Conservation (phyloP, 2,113 vertebrate species). For the Stegostoma tigrinum region DNA sequence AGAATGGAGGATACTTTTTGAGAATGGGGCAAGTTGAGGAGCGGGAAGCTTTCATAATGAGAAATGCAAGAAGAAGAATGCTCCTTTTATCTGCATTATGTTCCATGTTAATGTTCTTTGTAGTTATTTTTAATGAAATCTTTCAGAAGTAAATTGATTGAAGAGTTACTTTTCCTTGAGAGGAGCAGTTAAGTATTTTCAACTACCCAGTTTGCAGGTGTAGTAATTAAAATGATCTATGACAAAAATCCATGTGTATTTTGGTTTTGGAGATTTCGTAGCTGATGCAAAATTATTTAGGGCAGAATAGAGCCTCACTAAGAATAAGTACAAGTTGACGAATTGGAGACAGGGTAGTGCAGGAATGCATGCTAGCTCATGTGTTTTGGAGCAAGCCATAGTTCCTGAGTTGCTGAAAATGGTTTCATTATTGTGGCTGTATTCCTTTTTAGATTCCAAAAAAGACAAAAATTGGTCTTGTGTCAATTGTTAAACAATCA, state of each 20-base stretch:
- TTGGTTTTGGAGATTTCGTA: neutral
- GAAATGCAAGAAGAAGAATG: neutral
- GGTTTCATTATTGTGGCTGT: neutral
- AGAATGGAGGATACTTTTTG: neutral
- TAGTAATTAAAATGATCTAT: slow-evolving; percentile 19
- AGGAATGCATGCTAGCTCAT: neutral
- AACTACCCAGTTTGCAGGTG: neutral
- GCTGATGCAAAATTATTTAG: neutral
- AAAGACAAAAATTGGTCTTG: neutral
- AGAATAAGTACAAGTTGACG: neutral
- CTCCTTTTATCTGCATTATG: neutral
- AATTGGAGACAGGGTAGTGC: neutral
- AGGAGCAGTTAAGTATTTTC: neutral
- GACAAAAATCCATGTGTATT: neutral
- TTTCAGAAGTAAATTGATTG: neutral
- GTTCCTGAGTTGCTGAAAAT: neutral
- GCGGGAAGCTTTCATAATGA: neutral
- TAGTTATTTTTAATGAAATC: neutral
- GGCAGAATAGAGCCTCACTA: neutral
- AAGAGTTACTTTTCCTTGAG: neutral
- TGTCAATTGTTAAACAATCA: neutral
- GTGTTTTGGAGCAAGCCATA: neutral
- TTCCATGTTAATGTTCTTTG: neutral
- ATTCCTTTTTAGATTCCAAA: neutral
- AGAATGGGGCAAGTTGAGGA: neutral